These are phyloP conservation scores for Trichogramma evanescens DNA, from an alignment of 2,888 invertebrate genomes.

Conservation along the genomic window DNA sequence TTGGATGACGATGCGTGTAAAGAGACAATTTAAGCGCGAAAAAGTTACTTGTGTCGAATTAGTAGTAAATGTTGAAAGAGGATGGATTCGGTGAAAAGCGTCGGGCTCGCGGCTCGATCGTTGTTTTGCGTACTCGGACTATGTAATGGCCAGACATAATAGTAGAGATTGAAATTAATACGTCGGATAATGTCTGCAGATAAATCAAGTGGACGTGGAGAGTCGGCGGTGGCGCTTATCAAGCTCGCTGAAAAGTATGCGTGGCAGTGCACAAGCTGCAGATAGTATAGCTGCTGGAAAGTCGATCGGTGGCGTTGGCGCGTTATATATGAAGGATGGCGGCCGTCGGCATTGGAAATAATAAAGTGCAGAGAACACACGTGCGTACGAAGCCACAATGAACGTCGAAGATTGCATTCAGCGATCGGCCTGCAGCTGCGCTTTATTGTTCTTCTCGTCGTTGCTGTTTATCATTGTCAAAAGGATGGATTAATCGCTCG, in stretches of 20 bases:
- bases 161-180: slow-evolving; percentile 45
- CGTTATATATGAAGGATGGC: slow-evolving; percentile 10
- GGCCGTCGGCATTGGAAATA: neutral
- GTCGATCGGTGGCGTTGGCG: neutral
- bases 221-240: slow-evolving; percentile 6
- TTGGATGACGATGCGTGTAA: too few species aligned
- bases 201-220: slow-evolving; percentile 39
- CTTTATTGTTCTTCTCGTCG: too few species aligned
- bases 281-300: too few species aligned
- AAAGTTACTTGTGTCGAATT: too few species aligned
- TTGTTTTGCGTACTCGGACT: slow-evolving; percentile 29
- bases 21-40: too few species aligned
- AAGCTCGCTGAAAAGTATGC: slow-evolving; percentile 13
- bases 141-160: slow-evolving; percentile 32
- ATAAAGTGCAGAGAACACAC: neutral
- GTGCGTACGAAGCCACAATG: neutral
- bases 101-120: slow-evolving; percentile 20
- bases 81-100: neutral
- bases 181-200: slow-evolving; percentile 46
- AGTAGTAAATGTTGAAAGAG: too few species aligned
- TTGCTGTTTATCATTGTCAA: too few species aligned
- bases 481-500: too few species aligned
- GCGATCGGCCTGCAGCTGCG: neutral
- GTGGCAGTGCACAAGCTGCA: too few species aligned
- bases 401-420: neutral